Evolutionary conservation across 2,888 invertebrate genomes (phyloP), one percentile per base, ranked within the genome.

Genomic region (Dolomedes plantarius): DNA sequence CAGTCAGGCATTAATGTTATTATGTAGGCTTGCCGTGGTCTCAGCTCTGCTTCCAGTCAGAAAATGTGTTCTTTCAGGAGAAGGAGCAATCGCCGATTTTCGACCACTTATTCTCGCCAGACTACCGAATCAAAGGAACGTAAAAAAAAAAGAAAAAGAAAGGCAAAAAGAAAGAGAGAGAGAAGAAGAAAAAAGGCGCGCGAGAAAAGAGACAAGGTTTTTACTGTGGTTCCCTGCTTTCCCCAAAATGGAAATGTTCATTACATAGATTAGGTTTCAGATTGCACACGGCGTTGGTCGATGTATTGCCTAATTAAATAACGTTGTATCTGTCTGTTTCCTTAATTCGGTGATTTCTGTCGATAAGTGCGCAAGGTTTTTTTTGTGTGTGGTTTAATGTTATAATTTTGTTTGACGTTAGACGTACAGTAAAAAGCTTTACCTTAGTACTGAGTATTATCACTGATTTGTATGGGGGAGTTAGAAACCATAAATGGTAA

Each of bases 1-100:
- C 23, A 71, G 65, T 65, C 72, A 50, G 72, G 80, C 80, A 80
- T 80, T 80, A 80, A 80, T 62, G 80, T 80, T 80, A 80, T 80
- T 80, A 80, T 80, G 80, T 80, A 80, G 64, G 73, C 36, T 67
- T 69, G 36, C 77, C 46, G 13, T 16, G 41, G 56, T n/a, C 62
- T 32, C 36, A 36, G 68, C 68, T 77, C 76, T 67, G 68, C 46
- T 50, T 16, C 50, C 62, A 64, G 64, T 71, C 78, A 64, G 39
- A 62, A 46, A 65, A 27, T 62, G 78, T 41, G 78, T 64, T 50
- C 29, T 56, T 32, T 36, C 19, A 39, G 29, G 62, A 31, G 19
- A 27, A 32, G n/a, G 28, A 62, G 31, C 68, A 56, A 71, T 71
- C 32, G 71, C 32, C 71, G 71, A 69, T 77, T 77, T 77, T 77